Evolutionary conservation across 2,888 invertebrate genomes (phyloP), one percentile per base, ranked within the genome.

Genomic region (Scaptomyza polygonia): DNA sequence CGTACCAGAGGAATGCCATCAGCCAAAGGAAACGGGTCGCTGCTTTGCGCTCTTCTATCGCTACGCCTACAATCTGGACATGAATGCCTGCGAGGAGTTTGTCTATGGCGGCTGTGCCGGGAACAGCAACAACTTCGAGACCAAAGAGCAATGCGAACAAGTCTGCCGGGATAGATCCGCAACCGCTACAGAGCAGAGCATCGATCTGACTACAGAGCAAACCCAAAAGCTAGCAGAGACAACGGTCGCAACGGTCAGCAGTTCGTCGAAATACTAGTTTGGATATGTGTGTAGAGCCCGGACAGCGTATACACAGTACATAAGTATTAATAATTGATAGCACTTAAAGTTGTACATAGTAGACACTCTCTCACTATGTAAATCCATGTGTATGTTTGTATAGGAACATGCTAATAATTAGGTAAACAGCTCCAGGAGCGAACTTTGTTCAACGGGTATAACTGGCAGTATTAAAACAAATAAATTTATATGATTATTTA

Each of bases 61-160:
- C 43, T 90, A 56, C 40, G 89, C 89, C 63, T 90, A 78, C 77
- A 89, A 89, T 71, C 70, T 89, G 68, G 90, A 90, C 16, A 88
- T 66, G 11, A 63, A 79, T 2, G 44, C 93, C 89, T 97, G 97
- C 89, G 92, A 94, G 48, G 93, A 95, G 51, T 97, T 97, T 90
- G 93, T 93, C 54, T 97, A 95, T 89, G 96, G 96, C 11, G 95
- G 95, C 7, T 95, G 95, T 79, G 92, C 95, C 51, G 96, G 96
- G n/a, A 97, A 96, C 88, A 93, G 93, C 73, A 97, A 97, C 89
- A 96, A 95, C 88, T 97, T 97, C 89, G 92, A 94, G 49, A 93
- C 93, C 1, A 91, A 92, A 47, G 93, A 94, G 14, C 94, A 95
- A 62, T 96, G 96, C 81, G 93, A 92, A 66, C 90, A 92, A 30